phyloP scores from a whole-genome alignment of 2,797 vertebrate species.

The Lacerta agilis region DNA sequence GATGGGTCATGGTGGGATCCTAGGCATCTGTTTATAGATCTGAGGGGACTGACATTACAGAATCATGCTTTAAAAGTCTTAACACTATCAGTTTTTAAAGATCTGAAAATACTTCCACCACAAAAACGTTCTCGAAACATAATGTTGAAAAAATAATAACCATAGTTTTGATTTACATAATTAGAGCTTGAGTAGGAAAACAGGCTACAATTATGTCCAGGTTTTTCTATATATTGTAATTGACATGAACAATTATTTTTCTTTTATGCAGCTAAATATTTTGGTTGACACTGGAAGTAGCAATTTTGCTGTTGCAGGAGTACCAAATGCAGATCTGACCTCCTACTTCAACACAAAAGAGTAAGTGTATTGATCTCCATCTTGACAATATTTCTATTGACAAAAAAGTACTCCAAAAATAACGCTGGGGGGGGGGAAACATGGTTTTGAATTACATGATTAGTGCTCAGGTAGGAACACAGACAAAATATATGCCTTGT shows the following conservation, averaged over 20 bases:
- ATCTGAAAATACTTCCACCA: not conserved
- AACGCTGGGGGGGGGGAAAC: too few relatives aligned
- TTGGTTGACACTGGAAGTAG: conserved; percentile 98
- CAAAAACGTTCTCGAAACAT: not conserved
- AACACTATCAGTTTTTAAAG: not conserved
- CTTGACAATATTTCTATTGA: too few relatives aligned
- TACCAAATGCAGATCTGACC: conserved; percentile 84
- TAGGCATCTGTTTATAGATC: not conserved
- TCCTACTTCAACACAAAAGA: conserved; percentile 84
- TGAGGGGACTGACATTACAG: not conserved
- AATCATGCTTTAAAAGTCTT: not conserved
- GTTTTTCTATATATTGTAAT: not conserved
- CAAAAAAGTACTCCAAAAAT: too few relatives aligned
- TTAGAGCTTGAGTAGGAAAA: not conserved
- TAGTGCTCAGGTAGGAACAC: too few relatives aligned
- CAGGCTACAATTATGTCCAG: not conserved
- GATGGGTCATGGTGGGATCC: not conserved
- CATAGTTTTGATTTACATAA: not conserved
- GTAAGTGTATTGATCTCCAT: conserved; percentile 79
- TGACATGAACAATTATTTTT: conserved; percentile 1
- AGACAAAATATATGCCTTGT: too few relatives aligned
- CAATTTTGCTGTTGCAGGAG: conserved; percentile 95
- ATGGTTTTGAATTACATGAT: too few relatives aligned
- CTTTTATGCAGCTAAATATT: conserved; percentile 90
- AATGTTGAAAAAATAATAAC: not conserved